A percentile compares a stretch with the other conserved stretches of the same genome.
These are phyloP conservation scores for Mesorhabditis sp. DNA, from an alignment of 2,888 invertebrate genomes.

Conservation along the genomic window DNA sequence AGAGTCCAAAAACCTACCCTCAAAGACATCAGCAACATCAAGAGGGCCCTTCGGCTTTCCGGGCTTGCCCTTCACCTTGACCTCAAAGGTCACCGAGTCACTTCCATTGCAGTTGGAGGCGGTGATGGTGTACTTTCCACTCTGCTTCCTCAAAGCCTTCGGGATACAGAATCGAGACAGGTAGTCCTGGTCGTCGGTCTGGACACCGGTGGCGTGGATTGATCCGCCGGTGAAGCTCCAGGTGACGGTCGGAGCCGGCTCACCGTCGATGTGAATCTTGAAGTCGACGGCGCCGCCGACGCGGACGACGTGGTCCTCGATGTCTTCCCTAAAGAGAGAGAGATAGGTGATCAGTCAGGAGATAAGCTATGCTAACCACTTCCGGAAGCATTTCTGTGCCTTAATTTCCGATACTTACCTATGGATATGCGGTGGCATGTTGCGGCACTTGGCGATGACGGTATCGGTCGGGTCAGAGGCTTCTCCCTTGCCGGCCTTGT, in stretches of 20 bases:
- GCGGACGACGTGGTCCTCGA: constrained; percentile 83
- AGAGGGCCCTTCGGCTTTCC: constrained; percentile 86
- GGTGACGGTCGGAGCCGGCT: constrained; percentile 86
- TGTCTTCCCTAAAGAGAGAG: constrained; percentile 68
- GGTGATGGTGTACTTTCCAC: constrained; percentile 62
- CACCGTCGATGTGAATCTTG: constrained; percentile 88
- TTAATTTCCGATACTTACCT: neutral
- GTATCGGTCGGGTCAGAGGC: constrained; percentile 59
- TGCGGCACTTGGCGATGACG: constrained; percentile 69
- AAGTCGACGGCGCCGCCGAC: constrained; percentile 85
- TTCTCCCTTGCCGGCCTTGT: constrained; percentile 85
- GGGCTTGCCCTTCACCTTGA: constrained; percentile 64
- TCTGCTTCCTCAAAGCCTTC: constrained; percentile 60
- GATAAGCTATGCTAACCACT: too few relatives aligned
- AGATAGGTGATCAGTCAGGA: too few relatives aligned
- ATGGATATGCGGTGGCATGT: constrained; percentile 70
- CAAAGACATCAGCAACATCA: constrained; percentile 86
- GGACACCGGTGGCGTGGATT: constrained; percentile 37
- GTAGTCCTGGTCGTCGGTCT: constrained; percentile 50
- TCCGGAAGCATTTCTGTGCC: too few relatives aligned
- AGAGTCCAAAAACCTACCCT: constrained; percentile 71
- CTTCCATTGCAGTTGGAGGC: constrained; percentile 62
- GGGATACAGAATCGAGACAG: constrained; percentile 58
- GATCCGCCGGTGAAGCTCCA: constrained; percentile 81
- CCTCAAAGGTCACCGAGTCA: constrained; percentile 65